Evolutionary conservation across 2,888 invertebrate species (phyloP), one percentile per base, ranked within the genome.

Genomic region (Synanthedon formicaeformis): DNA sequence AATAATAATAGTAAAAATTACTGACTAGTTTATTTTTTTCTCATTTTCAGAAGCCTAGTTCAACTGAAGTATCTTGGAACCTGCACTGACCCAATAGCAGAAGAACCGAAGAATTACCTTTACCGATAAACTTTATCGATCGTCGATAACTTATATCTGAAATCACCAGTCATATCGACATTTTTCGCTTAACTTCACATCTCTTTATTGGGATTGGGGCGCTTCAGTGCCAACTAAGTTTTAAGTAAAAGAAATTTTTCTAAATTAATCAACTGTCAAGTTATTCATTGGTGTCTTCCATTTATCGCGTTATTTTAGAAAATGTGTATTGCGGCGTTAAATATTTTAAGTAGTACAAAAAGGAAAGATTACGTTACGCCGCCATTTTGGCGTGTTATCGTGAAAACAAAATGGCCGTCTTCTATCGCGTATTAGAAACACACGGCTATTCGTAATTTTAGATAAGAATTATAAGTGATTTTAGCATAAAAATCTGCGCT

Each of bases 41-140:
- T n/a, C n/a, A 23, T 55, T 82, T 79, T 3, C 81, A 88, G 88
- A 74, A 92, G 93, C 66, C 79, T 92, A 62, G 94, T 96, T 50
- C 89, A 91, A 60, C 89, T 94, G 75, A 92, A 93, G 69, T 92
- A 95, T 69, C 90, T 94, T 70, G 96, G 96, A 50, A 92, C 95
- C 18, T 96, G 96, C 81, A 93, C 95, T 51, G 92, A 94, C 60
- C 96, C 96, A 2, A 90, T 93, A 52, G 93, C 94, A 60, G 94
- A 94, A 71, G 92, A 92, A 65, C 94, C 95, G 58, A 94, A 94
- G 74, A 96, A 96, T 80, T 96, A 95, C 84, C 89, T 96, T 59
- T 96, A 96, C 83, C 82, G 87, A 82, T 87, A 86, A 67, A 65
- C 10, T 10, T 34, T 52, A 55, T 56, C 57, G 50, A 51, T 50